phyloP scores from a whole-genome alignment of 2,113 vertebrate genomes.

The Delphinapterus leucas region DNA sequence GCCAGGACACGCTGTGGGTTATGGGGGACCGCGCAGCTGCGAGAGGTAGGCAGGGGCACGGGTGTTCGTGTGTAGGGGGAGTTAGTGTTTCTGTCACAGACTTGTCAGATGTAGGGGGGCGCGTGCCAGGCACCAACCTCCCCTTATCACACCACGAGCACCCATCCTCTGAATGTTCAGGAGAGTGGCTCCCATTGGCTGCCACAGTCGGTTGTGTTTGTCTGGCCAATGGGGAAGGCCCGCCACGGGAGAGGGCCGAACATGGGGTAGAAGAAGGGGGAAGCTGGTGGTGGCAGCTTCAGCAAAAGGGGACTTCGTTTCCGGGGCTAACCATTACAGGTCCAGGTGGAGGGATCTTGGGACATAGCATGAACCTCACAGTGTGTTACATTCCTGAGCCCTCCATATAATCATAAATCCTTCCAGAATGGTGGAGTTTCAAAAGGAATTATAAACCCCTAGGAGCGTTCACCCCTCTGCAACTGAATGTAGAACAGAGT shows the following conservation, averaged over 20 bases:
- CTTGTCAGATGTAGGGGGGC: slow-evolving; percentile 53
- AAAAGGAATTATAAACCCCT: not conserved
- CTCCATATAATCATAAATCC: not conserved
- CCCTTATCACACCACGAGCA: slow-evolving; percentile 70
- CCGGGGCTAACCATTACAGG: not conserved
- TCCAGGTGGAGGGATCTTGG: slow-evolving; percentile 1
- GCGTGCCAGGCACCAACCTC: slow-evolving; percentile 70
- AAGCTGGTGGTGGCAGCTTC: slow-evolving; percentile 7
- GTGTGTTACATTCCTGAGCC: not conserved
- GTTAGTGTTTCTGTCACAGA: slow-evolving; percentile 54
- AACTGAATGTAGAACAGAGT: slow-evolving; percentile 60
- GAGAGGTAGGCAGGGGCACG: not conserved
- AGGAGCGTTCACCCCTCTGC: not conserved
- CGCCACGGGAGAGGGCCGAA: not conserved
- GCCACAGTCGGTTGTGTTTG: slow-evolving; percentile 67
- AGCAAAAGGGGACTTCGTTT: slow-evolving; percentile 64
- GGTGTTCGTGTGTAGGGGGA: not conserved
- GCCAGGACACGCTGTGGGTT: not conserved
- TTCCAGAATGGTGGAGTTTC: slow-evolving; percentile 1
- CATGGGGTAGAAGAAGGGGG: not conserved
- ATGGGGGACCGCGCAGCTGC: not conserved
- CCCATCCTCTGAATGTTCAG: slow-evolving; percentile 74
- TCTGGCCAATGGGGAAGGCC: slow-evolving; percentile 63
- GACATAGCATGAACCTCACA: not conserved
- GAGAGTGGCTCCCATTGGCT: slow-evolving; percentile 71